Percentiles rank a stretch among this genome's conserved stretches.
Evolutionary conservation across 2,888 invertebrate genomes (phyloP).

Genomic region (Meiosimyza decipiens): DNA sequence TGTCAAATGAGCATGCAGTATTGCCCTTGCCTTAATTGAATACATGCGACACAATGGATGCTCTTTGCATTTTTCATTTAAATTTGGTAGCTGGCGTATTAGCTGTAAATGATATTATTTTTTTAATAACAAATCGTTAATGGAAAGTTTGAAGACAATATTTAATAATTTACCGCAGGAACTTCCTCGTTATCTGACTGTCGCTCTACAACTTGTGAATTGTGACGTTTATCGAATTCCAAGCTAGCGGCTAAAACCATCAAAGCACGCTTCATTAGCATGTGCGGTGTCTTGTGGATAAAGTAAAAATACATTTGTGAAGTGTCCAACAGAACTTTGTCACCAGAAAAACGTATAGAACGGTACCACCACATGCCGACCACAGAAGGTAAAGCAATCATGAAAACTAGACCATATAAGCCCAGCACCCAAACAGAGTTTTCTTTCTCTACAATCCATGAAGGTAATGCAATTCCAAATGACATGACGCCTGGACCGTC

Average conservation of each 20-base stretch:
- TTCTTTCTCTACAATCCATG: constrained; percentile 99
- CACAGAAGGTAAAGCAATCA: constrained; percentile 92
- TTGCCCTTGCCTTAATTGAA: constrained; percentile 91
- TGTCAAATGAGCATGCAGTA: constrained; percentile 96
- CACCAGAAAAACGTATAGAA: constrained; percentile 96
- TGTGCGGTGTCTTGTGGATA: constrained; percentile 94
- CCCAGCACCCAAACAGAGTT: constrained; percentile 98
- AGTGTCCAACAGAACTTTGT: constrained; percentile 96
- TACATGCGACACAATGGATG: constrained; percentile 91
- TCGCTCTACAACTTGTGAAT: constrained; percentile 92
- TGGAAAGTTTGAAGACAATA: background rate
- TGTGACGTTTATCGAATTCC: constrained; percentile 94
- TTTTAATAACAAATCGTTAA: constrained; percentile 4
- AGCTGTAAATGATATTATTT: constrained; percentile 71
- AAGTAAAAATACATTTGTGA: constrained; percentile 96
- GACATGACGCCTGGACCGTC: constrained; percentile 99
- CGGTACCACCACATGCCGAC: constrained; percentile 99
- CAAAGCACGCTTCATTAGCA: constrained; percentile 93
- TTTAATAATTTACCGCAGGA: constrained; percentile 75
- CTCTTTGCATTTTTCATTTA: constrained; percentile 97
- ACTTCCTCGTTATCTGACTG: constrained; percentile 95
- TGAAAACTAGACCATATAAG: constrained; percentile 94
- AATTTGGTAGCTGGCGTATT: constrained; percentile 88
- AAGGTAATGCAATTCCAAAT: constrained; percentile 98
- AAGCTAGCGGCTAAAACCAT: constrained; percentile 97